Evolutionary conservation across 2,113 vertebrate genomes (phyloP).

Genomic region (Carollia perspicillata): DNA sequence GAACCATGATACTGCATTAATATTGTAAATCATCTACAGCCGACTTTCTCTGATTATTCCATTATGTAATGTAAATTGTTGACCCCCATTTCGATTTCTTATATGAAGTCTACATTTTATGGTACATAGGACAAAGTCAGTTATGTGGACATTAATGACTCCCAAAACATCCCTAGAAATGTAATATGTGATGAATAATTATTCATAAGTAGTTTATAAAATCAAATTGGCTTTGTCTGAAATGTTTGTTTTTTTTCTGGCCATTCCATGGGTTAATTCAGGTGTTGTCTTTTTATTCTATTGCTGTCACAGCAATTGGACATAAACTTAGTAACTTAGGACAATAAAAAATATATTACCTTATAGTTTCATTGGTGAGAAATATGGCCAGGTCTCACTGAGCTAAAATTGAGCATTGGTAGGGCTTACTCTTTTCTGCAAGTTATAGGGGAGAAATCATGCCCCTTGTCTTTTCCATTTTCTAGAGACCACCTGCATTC

Average conservation of each 20-base stretch:
- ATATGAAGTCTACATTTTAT: neutral
- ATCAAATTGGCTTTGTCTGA: neutral
- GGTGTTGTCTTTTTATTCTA: neutral
- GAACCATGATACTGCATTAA: neutral
- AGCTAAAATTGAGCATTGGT: neutral
- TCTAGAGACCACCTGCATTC: neutral
- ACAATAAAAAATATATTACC: neutral
- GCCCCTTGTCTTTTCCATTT: neutral
- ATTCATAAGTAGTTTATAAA: neutral
- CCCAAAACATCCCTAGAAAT: neutral
- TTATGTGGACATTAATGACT: neutral
- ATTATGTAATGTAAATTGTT: neutral
- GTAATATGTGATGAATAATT: neutral
- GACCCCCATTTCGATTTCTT: neutral
- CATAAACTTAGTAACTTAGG: neutral
- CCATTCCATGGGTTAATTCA: neutral
- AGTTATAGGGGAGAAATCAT: neutral
- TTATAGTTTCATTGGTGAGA: neutral
- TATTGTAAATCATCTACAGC: neutral
- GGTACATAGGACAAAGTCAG: neutral
- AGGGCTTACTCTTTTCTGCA: neutral
- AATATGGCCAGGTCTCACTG: neutral
- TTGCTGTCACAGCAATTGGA: neutral
- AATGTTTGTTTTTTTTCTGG: neutral
- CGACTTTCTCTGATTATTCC: neutral